phyloP scores from a whole-genome alignment of 2,888 invertebrate species.

The Amphimallon solstitiale region DNA sequence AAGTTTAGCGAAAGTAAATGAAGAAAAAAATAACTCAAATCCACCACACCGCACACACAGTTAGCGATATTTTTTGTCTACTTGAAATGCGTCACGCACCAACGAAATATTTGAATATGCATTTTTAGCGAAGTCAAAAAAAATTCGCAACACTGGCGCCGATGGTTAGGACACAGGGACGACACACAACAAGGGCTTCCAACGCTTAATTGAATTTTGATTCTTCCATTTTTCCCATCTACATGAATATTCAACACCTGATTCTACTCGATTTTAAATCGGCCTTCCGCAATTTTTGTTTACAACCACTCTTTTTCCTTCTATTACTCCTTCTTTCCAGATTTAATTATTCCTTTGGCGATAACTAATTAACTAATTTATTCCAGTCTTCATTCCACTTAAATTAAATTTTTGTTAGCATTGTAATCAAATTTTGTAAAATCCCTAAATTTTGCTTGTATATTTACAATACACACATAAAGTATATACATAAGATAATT shows the following conservation, averaged over 20 bases:
- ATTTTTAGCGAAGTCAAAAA: slow-evolving; percentile 34
- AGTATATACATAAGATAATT: too few species aligned
- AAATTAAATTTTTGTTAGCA: not conserved
- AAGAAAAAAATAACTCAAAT: slow-evolving; percentile 4
- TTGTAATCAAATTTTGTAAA: not conserved
- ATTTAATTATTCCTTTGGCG: not conserved
- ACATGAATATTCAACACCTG: slow-evolving; percentile 44
- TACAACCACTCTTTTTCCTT: slow-evolving; percentile 9
- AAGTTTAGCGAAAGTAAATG: not conserved
- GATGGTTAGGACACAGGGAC: slow-evolving; percentile 6
- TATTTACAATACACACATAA: too few species aligned
- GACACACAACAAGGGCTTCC: slow-evolving; percentile 21
- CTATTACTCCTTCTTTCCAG: not conserved
- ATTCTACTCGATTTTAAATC: slow-evolving; percentile 14
- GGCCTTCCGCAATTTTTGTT: slow-evolving; percentile 20
- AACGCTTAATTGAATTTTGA: slow-evolving; percentile 47
- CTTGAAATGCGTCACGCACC: slow-evolving; percentile 27
- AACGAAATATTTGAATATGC: slow-evolving; percentile 39
- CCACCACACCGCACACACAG: slow-evolving; percentile 12
- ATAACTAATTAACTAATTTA: slow-evolving; percentile 8
- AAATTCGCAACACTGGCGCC: slow-evolving; percentile 35
- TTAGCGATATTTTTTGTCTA: not conserved
- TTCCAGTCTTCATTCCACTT: not conserved
- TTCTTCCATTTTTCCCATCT: slow-evolving; percentile 44
- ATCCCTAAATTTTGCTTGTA: not conserved